These are phyloP conservation scores for Luehdorfia chinensis DNA, from an alignment of 1,140 invertebrate species.

Conservation along the genomic window DNA sequence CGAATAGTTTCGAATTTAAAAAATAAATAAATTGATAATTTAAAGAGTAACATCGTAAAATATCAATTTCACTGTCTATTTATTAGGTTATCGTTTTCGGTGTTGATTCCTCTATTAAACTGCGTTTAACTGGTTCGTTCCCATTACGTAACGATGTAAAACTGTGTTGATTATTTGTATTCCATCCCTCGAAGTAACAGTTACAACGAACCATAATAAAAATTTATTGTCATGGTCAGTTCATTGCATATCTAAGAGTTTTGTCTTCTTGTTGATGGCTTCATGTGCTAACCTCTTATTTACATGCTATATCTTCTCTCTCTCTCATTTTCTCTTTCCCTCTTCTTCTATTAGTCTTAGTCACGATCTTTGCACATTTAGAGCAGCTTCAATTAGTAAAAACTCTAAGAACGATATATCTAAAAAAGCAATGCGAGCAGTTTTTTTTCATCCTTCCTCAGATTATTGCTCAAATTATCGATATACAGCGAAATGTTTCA, in stretches of 20 bases:
- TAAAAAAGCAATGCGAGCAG: too few relatives aligned
- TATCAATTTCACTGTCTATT: slow-evolving; percentile 75
- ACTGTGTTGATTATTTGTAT: slow-evolving; percentile 1
- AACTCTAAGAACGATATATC: not conserved
- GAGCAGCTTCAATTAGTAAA: slow-evolving; percentile 1
- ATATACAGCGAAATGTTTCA: not conserved
- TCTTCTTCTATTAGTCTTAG: slow-evolving; percentile 9
- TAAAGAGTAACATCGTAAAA: slow-evolving; percentile 59
- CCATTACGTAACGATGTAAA: slow-evolving; percentile 41
- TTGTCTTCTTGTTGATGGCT: slow-evolving; percentile 5
- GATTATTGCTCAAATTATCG: not conserved
- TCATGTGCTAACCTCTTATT: not conserved
- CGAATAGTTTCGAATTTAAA: slow-evolving; percentile 73
- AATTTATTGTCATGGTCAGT: too few relatives aligned
- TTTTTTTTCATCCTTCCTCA: not conserved
- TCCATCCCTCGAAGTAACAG: too few relatives aligned
- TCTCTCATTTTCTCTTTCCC: slow-evolving; percentile 8
- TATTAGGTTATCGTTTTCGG: slow-evolving; percentile 70
- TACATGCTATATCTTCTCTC: slow-evolving; percentile 6
- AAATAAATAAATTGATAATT: slow-evolving; percentile 27
- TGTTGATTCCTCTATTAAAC: slow-evolving; percentile 70
- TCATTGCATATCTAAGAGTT: not conserved
- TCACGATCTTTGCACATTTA: not conserved
- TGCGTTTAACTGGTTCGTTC: slow-evolving; percentile 51
- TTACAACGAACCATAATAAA: too few relatives aligned